phyloP scores from a whole-genome alignment of 1,140 invertebrate species.

The Scaptomyza hsui region DNA sequence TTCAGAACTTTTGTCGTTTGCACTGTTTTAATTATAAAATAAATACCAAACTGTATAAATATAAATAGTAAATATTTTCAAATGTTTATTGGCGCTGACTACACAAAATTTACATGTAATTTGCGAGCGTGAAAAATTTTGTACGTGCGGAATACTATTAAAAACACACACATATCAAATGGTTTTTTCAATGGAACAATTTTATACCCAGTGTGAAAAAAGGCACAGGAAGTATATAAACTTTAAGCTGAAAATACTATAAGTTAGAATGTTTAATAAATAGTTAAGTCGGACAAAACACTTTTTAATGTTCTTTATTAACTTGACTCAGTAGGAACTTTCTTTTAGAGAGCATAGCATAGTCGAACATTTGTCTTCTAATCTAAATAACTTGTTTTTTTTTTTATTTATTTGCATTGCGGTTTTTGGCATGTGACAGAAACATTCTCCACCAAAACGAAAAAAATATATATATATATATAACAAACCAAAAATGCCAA shows the following conservation, averaged over 20 bases:
- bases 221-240: too few species aligned
- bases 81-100: slow-evolving; percentile 1
- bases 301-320: too few species aligned
- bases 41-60: slow-evolving; percentile 45
- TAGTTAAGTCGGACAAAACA: too few species aligned
- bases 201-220: neutral
- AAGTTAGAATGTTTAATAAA: too few species aligned
- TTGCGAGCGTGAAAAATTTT: slow-evolving; percentile 18
- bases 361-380: neutral
- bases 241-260: too few species aligned
- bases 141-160: slow-evolving; percentile 30
- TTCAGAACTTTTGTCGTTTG: neutral
- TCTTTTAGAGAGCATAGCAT: neutral
- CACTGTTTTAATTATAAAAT: slow-evolving; percentile 44
- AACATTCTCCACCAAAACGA: slow-evolving; percentile 34
- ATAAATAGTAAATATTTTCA: slow-evolving; percentile 41
- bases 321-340: too few species aligned
- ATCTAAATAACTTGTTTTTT: neutral
- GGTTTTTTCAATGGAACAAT: slow-evolving; percentile 17
- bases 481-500: slow-evolving; percentile 53
- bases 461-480: slow-evolving; percentile 36
- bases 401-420: slow-evolving; percentile 45
- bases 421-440: slow-evolving; percentile 60
- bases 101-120: slow-evolving; percentile 29
- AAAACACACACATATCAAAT: slow-evolving; percentile 23